These are phyloP conservation scores for Arizona elegans DNA, from an alignment of 2,113 vertebrate genomes.

Conservation along the genomic window DNA sequence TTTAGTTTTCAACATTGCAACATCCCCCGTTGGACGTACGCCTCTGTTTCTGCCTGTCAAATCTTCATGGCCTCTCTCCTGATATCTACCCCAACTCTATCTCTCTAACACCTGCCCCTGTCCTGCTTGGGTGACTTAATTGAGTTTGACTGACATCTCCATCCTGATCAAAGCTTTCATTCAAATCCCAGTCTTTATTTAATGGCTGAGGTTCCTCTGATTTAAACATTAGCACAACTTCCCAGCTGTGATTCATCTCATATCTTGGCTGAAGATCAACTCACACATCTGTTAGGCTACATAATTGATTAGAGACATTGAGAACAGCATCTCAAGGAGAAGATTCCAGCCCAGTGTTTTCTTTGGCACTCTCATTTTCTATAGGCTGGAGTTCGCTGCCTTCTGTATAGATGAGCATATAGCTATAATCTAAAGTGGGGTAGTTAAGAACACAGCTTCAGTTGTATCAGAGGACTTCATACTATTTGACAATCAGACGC, in stretches of 20 bases:
- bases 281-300: neutral
- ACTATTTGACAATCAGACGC: neutral
- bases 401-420: neutral
- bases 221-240: neutral
- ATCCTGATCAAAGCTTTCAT: neutral
- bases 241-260: neutral
- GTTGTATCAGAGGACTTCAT: neutral
- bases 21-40: neutral
- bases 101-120: neutral
- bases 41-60: neutral
- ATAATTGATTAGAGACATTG: neutral
- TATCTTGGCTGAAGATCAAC: neutral
- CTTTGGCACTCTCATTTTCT: neutral
- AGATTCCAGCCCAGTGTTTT: neutral
- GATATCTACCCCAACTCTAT: neutral
- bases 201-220: neutral
- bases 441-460: neutral
- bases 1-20: neutral
- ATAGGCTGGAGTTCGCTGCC: neutral
- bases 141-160: neutral
- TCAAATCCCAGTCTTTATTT: neutral
- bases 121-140: neutral
- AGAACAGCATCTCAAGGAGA: neutral
- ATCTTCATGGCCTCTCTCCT: neutral
- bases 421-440: neutral